Percentiles rank a stretch among this genome's conserved stretches.
phyloP scores from a whole-genome alignment of 2,888 invertebrate genomes.

The Syritta pipiens region DNA sequence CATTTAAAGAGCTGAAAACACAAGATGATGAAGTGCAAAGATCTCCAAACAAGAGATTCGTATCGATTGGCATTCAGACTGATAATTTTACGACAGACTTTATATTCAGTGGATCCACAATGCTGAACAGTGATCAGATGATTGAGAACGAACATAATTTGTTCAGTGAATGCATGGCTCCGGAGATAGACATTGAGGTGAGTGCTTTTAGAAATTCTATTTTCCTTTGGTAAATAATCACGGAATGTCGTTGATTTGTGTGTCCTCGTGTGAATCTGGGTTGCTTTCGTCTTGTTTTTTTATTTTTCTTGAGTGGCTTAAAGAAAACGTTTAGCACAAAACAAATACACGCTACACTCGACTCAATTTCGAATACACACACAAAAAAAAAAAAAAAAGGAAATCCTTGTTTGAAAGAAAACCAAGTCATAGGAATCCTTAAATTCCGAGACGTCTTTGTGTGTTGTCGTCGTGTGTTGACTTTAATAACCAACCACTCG shows the following conservation, averaged over 20 bases:
- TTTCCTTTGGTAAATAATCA: too few relatives aligned
- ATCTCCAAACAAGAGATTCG: constrained; percentile 19
- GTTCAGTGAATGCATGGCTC: constrained; percentile 81
- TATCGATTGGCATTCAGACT: constrained; percentile 80
- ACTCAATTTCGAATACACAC: background rate
- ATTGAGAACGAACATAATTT: constrained; percentile 79
- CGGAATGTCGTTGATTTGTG: too few relatives aligned
- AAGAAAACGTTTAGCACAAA: constrained; percentile 21
- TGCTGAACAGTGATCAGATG: constrained; percentile 73
- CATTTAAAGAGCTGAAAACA: constrained; percentile 40
- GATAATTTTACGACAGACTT: constrained; percentile 78
- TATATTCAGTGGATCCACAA: constrained; percentile 74
- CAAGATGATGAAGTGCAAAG: constrained; percentile 40
- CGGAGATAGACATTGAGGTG: constrained; percentile 83
- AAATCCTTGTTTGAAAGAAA: background rate
- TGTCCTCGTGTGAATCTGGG: too few relatives aligned
- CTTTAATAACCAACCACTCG: constrained; percentile 23
- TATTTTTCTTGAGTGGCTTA: too few relatives aligned
- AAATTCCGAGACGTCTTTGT: constrained; percentile 12
- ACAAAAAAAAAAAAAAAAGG: too few relatives aligned
- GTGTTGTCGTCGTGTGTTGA: constrained; percentile 3
- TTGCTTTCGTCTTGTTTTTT: too few relatives aligned
- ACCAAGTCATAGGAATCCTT: background rate
- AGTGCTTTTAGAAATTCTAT: constrained; percentile 30
- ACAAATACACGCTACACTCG: background rate